These are phyloP conservation scores for Drosophila pallidifrons DNA, from an alignment of 1,140 invertebrate genomes.

Conservation along the genomic window DNA sequence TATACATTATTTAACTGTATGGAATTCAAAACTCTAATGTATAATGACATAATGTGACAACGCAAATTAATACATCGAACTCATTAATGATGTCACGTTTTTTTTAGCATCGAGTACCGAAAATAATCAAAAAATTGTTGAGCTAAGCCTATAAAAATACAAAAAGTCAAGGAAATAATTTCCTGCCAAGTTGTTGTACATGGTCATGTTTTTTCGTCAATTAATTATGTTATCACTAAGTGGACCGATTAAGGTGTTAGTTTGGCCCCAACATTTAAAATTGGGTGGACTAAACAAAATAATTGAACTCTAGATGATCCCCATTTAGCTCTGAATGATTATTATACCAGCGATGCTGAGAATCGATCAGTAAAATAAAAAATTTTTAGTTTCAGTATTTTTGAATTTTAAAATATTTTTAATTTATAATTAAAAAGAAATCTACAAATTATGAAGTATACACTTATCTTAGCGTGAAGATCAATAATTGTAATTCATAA, in stretches of 20 bases:
- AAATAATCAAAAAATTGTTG: constrained; percentile 12
- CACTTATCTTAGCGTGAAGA: no score
- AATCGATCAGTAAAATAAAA: background rate
- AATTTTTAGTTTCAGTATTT: background rate
- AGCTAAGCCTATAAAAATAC: constrained; percentile 7
- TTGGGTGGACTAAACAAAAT: constrained; percentile 4
- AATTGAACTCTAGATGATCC: constrained; percentile 20
- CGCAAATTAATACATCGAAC: constrained; percentile 1
- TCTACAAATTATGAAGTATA: background rate
- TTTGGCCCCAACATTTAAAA: constrained; percentile 13
- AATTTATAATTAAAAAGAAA: background rate
- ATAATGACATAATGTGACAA: background rate
- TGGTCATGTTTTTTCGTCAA: constrained; percentile 26
- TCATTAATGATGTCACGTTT: constrained; percentile 40
- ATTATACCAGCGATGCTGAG: background rate
- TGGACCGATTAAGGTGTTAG: constrained; percentile 38
- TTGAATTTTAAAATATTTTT: background rate
- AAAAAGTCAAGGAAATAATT: background rate
- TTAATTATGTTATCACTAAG: constrained; percentile 35
- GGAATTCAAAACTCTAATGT: background rate
- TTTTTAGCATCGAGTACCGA: background rate
- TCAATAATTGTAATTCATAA: no score
- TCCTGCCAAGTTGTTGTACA: constrained; percentile 11
- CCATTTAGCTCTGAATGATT: constrained; percentile 3
- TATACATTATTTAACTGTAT: background rate